Conservation (phyloP, 2,797 vertebrate genomes). For the Eupleurogrammus muticus region DNA sequence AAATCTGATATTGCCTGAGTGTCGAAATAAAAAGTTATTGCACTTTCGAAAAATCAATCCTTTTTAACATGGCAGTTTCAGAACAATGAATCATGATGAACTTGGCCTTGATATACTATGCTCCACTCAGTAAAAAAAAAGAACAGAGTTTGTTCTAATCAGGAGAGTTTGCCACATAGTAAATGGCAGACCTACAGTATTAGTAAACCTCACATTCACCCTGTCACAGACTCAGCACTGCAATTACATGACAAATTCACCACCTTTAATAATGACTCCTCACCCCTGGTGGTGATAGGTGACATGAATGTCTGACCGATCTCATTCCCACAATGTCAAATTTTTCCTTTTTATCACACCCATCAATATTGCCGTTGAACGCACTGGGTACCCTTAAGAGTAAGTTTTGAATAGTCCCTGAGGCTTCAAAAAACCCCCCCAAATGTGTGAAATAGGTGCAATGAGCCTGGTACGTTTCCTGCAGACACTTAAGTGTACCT, state of each 20-base stretch:
- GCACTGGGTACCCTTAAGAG: no score
- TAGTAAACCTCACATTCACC: constrained; percentile 5
- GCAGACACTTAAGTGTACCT: no score
- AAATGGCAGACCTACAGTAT: background rate
- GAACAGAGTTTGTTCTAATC: constrained; percentile 8
- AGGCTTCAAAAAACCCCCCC: no score
- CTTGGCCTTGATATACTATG: constrained; percentile 18
- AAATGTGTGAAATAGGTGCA: no score
- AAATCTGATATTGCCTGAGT: constrained; percentile 40
- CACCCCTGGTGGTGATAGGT: no score
- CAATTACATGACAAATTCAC: background rate
- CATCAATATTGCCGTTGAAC: no score
- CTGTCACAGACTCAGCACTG: background rate
- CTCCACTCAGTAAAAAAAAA: constrained; percentile 31
- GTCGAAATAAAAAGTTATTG: constrained; percentile 51
- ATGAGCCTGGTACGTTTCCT: no score
- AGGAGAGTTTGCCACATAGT: constrained; percentile 5
- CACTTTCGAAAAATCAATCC: constrained; percentile 49
- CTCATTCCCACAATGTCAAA: no score
- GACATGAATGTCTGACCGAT: no score
- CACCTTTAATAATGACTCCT: no score
- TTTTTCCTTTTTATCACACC: no score
- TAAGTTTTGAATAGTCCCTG: no score
- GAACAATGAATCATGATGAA: constrained; percentile 41
- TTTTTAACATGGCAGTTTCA: constrained; percentile 38